These are phyloP conservation scores for Neogale vison DNA, from an alignment of 2,113 vertebrate species.

Conservation along the genomic window DNA sequence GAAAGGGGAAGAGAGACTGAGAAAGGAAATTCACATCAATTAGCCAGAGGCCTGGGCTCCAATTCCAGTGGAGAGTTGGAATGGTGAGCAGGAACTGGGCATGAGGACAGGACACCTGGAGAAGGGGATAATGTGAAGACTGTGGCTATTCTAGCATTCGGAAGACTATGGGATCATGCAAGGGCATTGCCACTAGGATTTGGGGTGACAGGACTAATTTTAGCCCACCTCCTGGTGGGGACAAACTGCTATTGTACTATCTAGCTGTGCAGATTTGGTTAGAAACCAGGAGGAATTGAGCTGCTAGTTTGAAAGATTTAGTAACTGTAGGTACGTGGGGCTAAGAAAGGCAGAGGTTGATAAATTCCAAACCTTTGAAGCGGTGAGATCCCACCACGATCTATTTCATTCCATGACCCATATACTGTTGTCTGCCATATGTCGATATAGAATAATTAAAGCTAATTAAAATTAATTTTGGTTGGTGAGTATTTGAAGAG, in stretches of 20 bases:
- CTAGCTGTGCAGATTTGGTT: background rate
- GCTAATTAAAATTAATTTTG: constrained; percentile 73
- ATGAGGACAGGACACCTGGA: background rate
- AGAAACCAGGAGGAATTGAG: constrained; percentile 23
- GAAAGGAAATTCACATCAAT: background rate
- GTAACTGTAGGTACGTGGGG: background rate
- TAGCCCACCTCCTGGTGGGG: background rate
- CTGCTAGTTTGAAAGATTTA: background rate
- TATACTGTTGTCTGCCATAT: background rate
- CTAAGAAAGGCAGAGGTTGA: background rate
- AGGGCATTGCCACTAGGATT: background rate
- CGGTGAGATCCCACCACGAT: background rate
- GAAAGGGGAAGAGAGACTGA: background rate
- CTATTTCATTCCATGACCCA: constrained; percentile 42
- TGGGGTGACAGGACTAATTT: background rate
- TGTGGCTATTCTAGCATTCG: background rate
- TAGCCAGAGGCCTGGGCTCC: background rate
- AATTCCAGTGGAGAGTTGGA: background rate
- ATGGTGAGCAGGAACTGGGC: background rate
- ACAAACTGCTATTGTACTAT: background rate
- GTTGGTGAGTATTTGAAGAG: constrained; percentile 55
- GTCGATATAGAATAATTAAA: constrained; percentile 66
- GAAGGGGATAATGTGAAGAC: background rate
- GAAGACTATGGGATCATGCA: background rate
- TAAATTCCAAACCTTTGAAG: constrained; percentile 22